Base-by-base conservation (phyloP, 2,888 invertebrate genomes). In the Orthosia gracilis region DNA sequence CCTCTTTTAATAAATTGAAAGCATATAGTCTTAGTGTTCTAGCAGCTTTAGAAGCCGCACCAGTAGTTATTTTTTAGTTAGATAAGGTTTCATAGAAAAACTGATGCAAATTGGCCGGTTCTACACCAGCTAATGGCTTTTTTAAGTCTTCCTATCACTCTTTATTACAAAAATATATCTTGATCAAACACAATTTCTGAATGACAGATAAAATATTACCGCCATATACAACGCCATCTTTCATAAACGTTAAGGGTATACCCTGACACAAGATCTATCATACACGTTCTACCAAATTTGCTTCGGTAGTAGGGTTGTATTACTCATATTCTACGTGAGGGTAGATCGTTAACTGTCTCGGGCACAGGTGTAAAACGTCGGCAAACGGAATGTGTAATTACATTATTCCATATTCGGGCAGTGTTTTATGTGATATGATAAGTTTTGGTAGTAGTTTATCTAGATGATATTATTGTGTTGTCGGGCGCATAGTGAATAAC, bases 221-320 rank as follows among this genome's bases (percentile, higher is more conserved):
- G 57, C 61, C 50, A 58, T 81, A 83, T 50, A 78, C 59, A 73
- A 68, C 49, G 70, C 64, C 80, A 47, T 70, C 76, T 67, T 76
- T 78, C 73, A 80, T 83, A 79, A 81, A 79, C 77, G 73, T 69
- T 75, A 72, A 71, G 63, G 72, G 68, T 80, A 66, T 76, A 71
- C 80, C 17, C 49, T 71, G 78, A 80, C 74, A 86, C 79, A 81
- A 78, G 83, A 86, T 80, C 79, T 73, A 69, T 77, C 67, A 57
- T 23, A 57, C 69, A 66, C 69, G 70, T 80, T 78, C 49, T 58
- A 57, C 45, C 59, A 83, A 86, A 88, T 87, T 84, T 80, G 72
- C n/a, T 54, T 62, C 21, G 47, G 26, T 17, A 54, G 81, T 59
- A 63, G 72, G 72, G 73, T 80, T 76, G 78, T 84, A 82, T 77